Evolutionary conservation across 2,113 vertebrate genomes (phyloP), one percentile per base, ranked within the genome.

Genomic region (Excalfactoria chinensis): DNA sequence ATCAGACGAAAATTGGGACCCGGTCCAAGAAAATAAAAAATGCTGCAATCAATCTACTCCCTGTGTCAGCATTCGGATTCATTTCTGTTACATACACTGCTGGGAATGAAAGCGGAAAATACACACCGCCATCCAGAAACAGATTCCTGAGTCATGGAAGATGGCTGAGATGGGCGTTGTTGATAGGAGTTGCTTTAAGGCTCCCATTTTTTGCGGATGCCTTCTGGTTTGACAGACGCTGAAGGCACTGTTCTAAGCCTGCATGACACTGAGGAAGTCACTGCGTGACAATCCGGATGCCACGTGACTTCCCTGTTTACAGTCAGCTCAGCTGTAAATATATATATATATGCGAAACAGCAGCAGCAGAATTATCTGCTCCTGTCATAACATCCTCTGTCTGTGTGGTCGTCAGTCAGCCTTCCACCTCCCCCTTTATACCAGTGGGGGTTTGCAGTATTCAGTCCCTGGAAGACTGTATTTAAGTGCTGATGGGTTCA

Each of bases 51-150:
- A 93, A 10, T 85, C 89, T 89, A 12, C 93, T 90, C 14, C 59
- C 94, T 92, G 89, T 95, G 95, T 96, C 93, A 95, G 95, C 93
- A 68, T 30, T 88, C 75, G 13, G 86, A 84, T 70, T 71, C 11
- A 1, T 63, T 80, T 55, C 77, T 89, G 80, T 34, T 74, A 2
- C 1, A 32, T 41, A 41, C 62, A 13, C 67, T 63, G 87, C 75
- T 37, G 68, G 78, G 74, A 82, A 26, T 28, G 77, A 82, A 83
- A 91, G 76, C 35, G 48, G 88, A 49, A 91, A 59, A 69, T 7
- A 51, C 44, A 18, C 3, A 0, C 63, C 1, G 25, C 79, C 75
- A 74, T 91, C 93, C 88, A 63, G 71, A 18, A 77, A 10, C 4
- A 0, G 63, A 89, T 95, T 70, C 95, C 93, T 80, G 91, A 94